These are phyloP conservation scores for Orientallactaga sibirica DNA, from an alignment of 2,797 vertebrate genomes.

Conservation along the genomic window DNA sequence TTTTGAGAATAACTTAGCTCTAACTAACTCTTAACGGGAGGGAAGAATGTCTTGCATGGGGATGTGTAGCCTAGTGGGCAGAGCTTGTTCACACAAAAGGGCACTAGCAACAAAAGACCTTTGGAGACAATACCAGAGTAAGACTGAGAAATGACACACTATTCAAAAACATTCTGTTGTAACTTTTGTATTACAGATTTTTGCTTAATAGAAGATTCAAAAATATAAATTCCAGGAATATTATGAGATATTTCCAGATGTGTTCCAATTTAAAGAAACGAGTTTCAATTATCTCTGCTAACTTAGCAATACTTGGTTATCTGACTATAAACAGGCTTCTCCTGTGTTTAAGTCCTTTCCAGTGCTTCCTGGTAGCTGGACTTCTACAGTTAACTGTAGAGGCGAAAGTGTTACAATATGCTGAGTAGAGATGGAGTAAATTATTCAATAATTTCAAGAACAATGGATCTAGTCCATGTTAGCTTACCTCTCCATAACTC, in stretches of 20 bases:
- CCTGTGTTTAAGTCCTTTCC: not conserved
- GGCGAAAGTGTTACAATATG: not conserved
- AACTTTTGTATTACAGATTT: not conserved
- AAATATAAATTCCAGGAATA: not conserved
- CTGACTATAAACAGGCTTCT: not conserved
- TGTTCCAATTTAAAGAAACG: not conserved
- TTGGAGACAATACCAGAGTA: not conserved
- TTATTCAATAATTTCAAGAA: conserved; percentile 47
- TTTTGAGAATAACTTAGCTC: not conserved
- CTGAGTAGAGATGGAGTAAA: conserved; percentile 47
- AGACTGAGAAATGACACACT: not conserved
- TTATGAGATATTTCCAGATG: conserved; percentile 1
- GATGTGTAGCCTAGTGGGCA: too few relatives aligned
- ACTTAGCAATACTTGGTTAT: conserved; percentile 13
- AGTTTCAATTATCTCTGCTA: not conserved
- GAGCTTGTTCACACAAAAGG: too few relatives aligned
- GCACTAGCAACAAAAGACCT: not conserved
- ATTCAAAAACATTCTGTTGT: not conserved
- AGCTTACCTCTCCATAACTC: not conserved
- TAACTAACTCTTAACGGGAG: not conserved
- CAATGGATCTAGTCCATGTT: not conserved
- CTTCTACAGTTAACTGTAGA: not conserved
- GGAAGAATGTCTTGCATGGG: too few relatives aligned
- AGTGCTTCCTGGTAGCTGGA: not conserved
- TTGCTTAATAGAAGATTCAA: not conserved